Evolutionary conservation across 1,140 invertebrate species (phyloP), one percentile per base, ranked within the genome.

Genomic region (Leptoteleia sp.): DNA sequence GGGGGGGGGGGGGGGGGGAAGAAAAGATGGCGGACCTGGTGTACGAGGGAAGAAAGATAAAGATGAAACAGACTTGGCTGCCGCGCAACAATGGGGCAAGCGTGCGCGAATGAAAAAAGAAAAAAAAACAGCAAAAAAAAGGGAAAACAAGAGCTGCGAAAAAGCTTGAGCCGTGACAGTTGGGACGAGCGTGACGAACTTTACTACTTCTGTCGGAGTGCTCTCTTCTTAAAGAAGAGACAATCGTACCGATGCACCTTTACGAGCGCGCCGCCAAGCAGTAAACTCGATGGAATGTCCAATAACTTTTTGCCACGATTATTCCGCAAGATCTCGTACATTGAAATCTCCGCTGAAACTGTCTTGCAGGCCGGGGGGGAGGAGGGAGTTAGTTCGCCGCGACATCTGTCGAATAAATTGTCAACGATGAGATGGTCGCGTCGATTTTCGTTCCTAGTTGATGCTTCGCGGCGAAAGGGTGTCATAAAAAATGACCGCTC

Each of bases 161-260:
- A 31, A 42, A 70, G 33, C 29, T 45, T 35, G 11, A 19, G 31
- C 4, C 38, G 5, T 15, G 38, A 19, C 61, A 38, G 59, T 62
- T 47, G 16, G 37, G 37, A 64, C 48, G 62, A 33, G 54, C 57
- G 62, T 54, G 40, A 68, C 54, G 22, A 64, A 70, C 64, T 50
- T 73, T 57, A 64, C 70, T 50, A 52, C 48, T 64, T 50, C 31
- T 17, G 29, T 9, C 43, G 61, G 40, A 61, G 52, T 45, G 38
- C 22, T 61, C 48, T 45, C n/a, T n/a, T n/a, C 40, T 59, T 43
- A 54, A 70, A 64, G 48, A 31, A 64, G 40, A 79, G 62, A 70
- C 68, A 64, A 73, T 62, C 45, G 76, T 55, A 17, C 15, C 52
- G 54, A 67, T 48, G 67, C 33, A 55, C 48, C 40, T 59, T 77